Base-by-base conservation (phyloP, 2,888 invertebrate genomes). In the Phyllotreta cruciferae region DNA sequence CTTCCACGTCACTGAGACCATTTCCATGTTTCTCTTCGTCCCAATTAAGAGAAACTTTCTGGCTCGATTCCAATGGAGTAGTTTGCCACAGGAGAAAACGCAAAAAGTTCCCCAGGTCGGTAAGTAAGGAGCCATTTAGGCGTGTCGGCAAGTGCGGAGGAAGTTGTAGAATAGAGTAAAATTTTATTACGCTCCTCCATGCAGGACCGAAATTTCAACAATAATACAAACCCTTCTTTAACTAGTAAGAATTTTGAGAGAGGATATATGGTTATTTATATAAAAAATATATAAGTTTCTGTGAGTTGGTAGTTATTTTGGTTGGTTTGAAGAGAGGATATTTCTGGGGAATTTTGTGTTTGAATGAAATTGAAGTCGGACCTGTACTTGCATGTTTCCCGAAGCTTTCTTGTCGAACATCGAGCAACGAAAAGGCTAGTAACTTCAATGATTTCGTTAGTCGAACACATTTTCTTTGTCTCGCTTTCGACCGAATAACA, bases 371-470 rank as follows among this genome's bases (percentile, higher is more conserved):
- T 24, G 35, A 8, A 35, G 11, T 36, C 49, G 49, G 34, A 8
- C 10, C 49, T 49, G 49, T 6, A 4, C n/a, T 52, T 37, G n/a
- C 52, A 34, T 11, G 38, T 8, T 36, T 35, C 44, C 37, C 37
- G n/a, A 34, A 39, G 49, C 24, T 56, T 34, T 56, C 56, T 44
- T 45, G 14, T 5, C 41, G 24, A 24, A 24, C 57, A 37, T 52
- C 38, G 52, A 52, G 37, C 52, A 52, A 1, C 52, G 36, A 52
- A 52, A 52, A 52, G 52, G 52, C 66, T 61, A 69, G 69, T 67
- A 72, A 71, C 68, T 69, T 62, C 68, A 71, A 66, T 70, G 71
- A 71, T 71, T 71, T 65, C 65, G 70, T 71, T 70, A 68, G 65
- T 67, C 60, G 66, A 65, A 56, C 66, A 67, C 70, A 69, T 70